Conservation (phyloP, 1,140 invertebrate species). For the Trichoplusia ni region DNA sequence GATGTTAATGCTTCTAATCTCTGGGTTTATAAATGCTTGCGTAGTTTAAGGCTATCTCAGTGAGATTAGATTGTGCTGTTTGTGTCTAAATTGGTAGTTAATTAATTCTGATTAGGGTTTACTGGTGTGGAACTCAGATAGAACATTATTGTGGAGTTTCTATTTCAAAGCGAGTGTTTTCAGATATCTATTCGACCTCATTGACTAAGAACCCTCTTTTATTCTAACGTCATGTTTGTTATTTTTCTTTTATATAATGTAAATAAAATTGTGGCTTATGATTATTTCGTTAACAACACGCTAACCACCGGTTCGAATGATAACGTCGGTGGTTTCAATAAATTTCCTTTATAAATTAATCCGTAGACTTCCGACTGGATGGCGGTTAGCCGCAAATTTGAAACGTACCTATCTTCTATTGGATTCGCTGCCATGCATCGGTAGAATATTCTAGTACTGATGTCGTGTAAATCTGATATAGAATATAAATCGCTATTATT, state of each 20-base stretch:
- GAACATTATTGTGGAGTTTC: too few relatives aligned
- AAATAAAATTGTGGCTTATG: constrained; percentile 24
- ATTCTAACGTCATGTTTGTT: too few relatives aligned
- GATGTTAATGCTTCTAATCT: background rate
- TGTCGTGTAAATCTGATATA: too few relatives aligned
- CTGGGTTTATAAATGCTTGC: background rate
- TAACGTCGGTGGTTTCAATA: constrained; percentile 18
- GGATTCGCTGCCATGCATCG: too few relatives aligned
- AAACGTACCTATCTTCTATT: constrained; percentile 3
- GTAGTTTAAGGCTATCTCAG: constrained; percentile 11
- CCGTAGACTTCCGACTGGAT: background rate
- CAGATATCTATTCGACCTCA: too few relatives aligned
- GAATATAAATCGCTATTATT: too few relatives aligned
- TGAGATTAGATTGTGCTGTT: constrained; percentile 11
- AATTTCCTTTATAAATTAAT: constrained; percentile 27
- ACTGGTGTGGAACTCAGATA: background rate
- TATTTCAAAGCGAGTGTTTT: too few relatives aligned
- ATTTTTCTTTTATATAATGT: too few relatives aligned
- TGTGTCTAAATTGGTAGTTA: background rate
- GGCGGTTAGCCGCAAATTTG: constrained; percentile 21
- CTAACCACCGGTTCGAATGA: constrained; percentile 8
- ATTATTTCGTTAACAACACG: constrained; percentile 19
- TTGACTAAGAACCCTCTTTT: too few relatives aligned
- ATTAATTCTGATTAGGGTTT: background rate
- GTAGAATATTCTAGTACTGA: too few relatives aligned